Evolutionary conservation across 2,797 vertebrate genomes (phyloP), one percentile per base, ranked within the genome.

Genomic region (Peromyscus melanophrys): DNA sequence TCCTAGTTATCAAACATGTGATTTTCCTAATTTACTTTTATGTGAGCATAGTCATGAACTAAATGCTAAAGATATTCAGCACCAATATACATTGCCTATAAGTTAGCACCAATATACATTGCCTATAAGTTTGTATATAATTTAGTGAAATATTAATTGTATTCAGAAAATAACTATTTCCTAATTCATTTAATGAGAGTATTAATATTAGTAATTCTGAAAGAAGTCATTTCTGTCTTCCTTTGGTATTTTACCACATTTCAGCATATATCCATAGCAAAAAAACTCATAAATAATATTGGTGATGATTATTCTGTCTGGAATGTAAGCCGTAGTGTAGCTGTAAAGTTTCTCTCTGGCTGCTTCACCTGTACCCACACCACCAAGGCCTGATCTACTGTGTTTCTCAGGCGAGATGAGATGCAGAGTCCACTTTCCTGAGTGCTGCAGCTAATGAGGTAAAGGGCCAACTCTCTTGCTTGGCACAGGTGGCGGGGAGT

Each of bases 151-250:
- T 5, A 89, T 81, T 71, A 40, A 0, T 9, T 71, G n/a, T 57
- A 19, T 65, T 46, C 0, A 59, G 34, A 92, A 75, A 77, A 73
- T 71, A 71, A 75, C 7, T 57, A 3, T 67, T 37, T 40, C 3
- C 0, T 6, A 27, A 67, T 9, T 77, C 6, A 61, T 37, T 43
- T 84, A 10, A 43, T 73, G 1, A 57, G 2, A 31, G 63, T 63
- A 40, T 92, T 89, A 34, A 82, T 63, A 46, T 90, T 86, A 85
- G 23, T 71, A 82, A 31, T 92, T 94, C 55, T 77, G 19, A 49
- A 49, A 88, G 29, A 4, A 57, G n/a, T 82, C 3, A 29, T 2
- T 43, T 46, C 34, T 91, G 13, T 25, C 21, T 82, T 69, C 52
- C 7, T 69, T 76, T 81, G 23, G 3, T n/a, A 49, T 81, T 81